Evolutionary conservation across 2,888 invertebrate species (phyloP), one percentile per base, ranked within the genome.

Genomic region (Pseudoips prasinana): DNA sequence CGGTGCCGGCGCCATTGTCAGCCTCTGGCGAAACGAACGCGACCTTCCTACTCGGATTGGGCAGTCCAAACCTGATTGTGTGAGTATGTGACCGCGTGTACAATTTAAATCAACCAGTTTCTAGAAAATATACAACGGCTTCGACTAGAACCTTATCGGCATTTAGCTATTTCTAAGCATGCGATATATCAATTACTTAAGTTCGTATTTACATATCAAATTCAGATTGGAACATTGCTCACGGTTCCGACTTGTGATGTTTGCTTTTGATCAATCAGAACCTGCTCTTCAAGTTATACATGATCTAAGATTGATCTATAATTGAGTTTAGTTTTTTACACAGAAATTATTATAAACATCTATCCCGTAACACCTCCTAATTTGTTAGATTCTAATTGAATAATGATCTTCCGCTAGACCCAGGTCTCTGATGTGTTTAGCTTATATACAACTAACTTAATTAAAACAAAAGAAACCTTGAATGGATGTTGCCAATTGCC

Each of bases 11-110:
- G 75, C 79, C 83, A 85, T 84, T 85, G 86, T 85, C 77, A 75
- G 78, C 61, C 71, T 72, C 81, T 85, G 84, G 83, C 81, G 83
- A 84, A 85, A 86, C 79, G 61, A 52, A 65, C 54, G 49, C 80
- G 86, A 83, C 86, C 86, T 86, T 86, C 82, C 81, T 72, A 72
- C 71, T 73, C 71, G 63, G 72, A 81, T 82, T 81, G 81, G 81
- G 73, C 81, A 80, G 68, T 76, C 78, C 73, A 73, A 79, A 81
- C 81, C 76, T 74, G 79, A 73, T 73, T 73, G 64, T 77, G 64
- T 50, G 63, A 63, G 63, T 64, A 62, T 69, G 66, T 64, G 55
- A 45, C 55, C 51, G 48, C 50, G 47, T 47, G 45, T 47, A 52
- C 50, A 46, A 48, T 50, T 47, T 52, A 58, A 43, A 47, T 44